These are phyloP conservation scores for Subacronicta megacephala DNA, from an alignment of 2,888 invertebrate genomes.

Conservation along the genomic window DNA sequence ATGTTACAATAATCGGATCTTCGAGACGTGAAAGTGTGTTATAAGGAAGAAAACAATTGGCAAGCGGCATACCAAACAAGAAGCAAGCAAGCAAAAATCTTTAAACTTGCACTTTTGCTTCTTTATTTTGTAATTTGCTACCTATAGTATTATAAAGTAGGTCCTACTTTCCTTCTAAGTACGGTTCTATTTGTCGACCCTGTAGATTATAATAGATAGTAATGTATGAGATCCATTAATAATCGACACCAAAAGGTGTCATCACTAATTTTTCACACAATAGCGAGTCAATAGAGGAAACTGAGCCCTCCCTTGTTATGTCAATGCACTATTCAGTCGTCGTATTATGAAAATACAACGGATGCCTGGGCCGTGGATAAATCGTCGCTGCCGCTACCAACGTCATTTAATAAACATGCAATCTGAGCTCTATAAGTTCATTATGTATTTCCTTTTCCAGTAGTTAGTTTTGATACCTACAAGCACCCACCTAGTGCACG, in stretches of 20 bases:
- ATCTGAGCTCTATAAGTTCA: constrained; percentile 49
- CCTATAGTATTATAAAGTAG: too few species aligned
- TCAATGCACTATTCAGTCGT: constrained; percentile 57
- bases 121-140: too few species aligned
- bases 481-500: constrained; percentile 39
- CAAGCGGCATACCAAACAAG: too few species aligned
- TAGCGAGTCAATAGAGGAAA: constrained; percentile 47
- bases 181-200: too few species aligned
- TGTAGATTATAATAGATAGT: too few species aligned
- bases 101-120: too few species aligned
- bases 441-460: constrained; percentile 57
- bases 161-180: too few species aligned
- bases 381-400: constrained; percentile 21
- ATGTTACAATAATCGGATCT: too few species aligned
- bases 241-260: constrained; percentile 7
- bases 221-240: neutral
- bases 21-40: too few species aligned
- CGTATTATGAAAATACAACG: constrained; percentile 59
- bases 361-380: constrained; percentile 44
- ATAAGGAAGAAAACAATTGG: too few species aligned
- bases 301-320: constrained; percentile 51
- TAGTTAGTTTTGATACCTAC: constrained; percentile 45
- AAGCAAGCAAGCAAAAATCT: too few species aligned
- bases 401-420: constrained; percentile 58
- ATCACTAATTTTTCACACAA: constrained; percentile 39